Percentiles rank a stretch among this genome's conserved stretches.
These are phyloP conservation scores for Empidonax alnorum DNA, from an alignment of 2,113 vertebrate species.

Conservation along the genomic window DNA sequence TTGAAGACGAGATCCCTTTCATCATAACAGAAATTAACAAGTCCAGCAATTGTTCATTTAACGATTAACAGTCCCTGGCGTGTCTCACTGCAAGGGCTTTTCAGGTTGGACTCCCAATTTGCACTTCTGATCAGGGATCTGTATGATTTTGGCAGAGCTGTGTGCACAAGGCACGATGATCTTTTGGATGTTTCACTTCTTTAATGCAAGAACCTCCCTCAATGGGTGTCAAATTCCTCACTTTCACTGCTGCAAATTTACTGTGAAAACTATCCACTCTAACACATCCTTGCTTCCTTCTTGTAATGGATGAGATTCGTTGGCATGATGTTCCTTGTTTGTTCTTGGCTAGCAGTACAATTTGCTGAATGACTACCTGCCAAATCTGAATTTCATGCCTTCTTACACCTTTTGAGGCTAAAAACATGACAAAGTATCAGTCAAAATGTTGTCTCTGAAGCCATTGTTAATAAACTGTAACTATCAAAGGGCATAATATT, in stretches of 20 bases:
- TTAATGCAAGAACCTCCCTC: neutral
- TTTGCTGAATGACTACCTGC: conserved; percentile 37
- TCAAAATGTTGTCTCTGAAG: neutral
- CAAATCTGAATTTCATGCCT: conserved; percentile 16
- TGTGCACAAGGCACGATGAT: neutral
- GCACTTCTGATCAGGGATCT: neutral
- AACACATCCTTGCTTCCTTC: neutral
- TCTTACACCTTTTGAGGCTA: conserved; percentile 5
- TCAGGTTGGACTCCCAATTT: neutral
- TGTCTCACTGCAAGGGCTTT: neutral
- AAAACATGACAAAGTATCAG: conserved; percentile 13
- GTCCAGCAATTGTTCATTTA: neutral
- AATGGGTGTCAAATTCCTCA: neutral
- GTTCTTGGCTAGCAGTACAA: conserved; percentile 3
- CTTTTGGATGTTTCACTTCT: neutral
- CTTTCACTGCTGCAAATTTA: neutral
- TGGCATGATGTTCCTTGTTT: conserved; percentile 5
- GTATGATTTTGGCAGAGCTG: neutral
- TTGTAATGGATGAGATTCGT: neutral
- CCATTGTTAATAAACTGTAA: neutral
- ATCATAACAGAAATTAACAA: neutral
- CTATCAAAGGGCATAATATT: neutral
- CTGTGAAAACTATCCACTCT: neutral
- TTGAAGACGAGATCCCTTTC: neutral
- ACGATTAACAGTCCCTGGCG: fast-evolving